Evolutionary conservation across 2,797 vertebrate genomes (phyloP).

Genomic region (Emys orbicularis): DNA sequence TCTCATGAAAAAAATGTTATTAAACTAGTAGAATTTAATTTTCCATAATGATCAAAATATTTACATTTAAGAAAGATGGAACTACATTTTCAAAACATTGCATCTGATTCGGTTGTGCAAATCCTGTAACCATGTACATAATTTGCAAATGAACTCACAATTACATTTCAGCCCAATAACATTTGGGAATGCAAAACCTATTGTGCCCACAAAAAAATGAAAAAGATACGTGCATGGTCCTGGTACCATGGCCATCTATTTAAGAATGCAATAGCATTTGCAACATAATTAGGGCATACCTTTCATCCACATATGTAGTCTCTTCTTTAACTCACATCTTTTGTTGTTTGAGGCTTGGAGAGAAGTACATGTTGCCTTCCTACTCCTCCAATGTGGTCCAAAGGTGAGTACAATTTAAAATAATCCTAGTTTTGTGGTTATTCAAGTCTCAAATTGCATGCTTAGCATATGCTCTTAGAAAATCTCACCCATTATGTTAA

Average conservation of each 20-base stretch:
- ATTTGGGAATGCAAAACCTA: neutral
- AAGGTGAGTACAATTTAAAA: neutral
- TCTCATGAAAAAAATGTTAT: neutral
- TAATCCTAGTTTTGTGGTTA: neutral
- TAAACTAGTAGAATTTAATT: neutral
- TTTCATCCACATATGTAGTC: neutral
- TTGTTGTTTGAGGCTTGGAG: neutral
- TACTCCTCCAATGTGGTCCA: neutral
- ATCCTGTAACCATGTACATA: neutral
- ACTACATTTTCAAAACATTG: conserved; percentile 8
- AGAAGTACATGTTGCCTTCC: neutral
- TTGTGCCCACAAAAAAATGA: neutral
- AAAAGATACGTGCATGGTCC: neutral
- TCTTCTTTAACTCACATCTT: neutral
- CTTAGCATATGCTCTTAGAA: conserved; percentile 8
- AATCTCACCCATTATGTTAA: neutral
- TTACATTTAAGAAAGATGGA: neutral
- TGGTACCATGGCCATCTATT: neutral
- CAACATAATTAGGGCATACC: neutral
- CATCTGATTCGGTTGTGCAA: neutral
- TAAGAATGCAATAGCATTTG: neutral
- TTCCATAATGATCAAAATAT: neutral
- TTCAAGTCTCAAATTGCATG: neutral
- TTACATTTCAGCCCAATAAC: conserved; percentile 6
- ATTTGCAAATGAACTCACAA: neutral